Evolutionary conservation across 2,113 vertebrate species (phyloP).

Genomic region (Pseudorhombus dupliciocellatus): DNA sequence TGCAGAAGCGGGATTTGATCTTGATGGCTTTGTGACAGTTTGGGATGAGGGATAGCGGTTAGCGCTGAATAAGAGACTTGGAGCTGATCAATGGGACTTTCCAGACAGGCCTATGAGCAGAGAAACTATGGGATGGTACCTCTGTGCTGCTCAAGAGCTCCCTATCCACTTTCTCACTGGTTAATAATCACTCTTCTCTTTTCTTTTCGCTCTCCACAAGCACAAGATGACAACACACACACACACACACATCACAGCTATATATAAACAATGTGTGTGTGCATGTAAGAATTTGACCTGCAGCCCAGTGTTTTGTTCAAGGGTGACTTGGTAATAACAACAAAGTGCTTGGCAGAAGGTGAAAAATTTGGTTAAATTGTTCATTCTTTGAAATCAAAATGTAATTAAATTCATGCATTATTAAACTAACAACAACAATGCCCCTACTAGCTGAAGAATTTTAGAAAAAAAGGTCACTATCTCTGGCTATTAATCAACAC

Average conservation of each 20-base stretch:
- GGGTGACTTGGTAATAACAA: too few species aligned
- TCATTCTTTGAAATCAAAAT: too few species aligned
- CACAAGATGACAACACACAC: conserved; percentile 6
- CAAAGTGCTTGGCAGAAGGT: too few species aligned
- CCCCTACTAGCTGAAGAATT: too few species aligned
- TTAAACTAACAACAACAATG: too few species aligned
- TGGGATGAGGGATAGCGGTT: conserved; percentile 76
- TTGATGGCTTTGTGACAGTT: conserved; percentile 76
- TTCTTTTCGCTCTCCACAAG: conserved; percentile 26
- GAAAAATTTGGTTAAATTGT: too few species aligned
- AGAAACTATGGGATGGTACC: conserved; percentile 69
- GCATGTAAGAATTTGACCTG: not conserved
- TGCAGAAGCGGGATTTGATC: conserved; percentile 70
- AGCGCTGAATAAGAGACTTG: conserved; percentile 71
- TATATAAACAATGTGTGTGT: not conserved
- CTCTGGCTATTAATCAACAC: too few species aligned
- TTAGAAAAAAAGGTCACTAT: too few species aligned
- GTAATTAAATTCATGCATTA: too few species aligned
- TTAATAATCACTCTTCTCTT: conserved; percentile 55
- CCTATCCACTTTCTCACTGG: conserved; percentile 45
- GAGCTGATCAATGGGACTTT: conserved; percentile 71
- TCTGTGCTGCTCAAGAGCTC: conserved; percentile 49
- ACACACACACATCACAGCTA: not conserved
- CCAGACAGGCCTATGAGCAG: conserved; percentile 67
- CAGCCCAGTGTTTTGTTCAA: not conserved